These are phyloP conservation scores for Ligdia adustata DNA, from an alignment of 2,888 invertebrate genomes.

Conservation along the genomic window DNA sequence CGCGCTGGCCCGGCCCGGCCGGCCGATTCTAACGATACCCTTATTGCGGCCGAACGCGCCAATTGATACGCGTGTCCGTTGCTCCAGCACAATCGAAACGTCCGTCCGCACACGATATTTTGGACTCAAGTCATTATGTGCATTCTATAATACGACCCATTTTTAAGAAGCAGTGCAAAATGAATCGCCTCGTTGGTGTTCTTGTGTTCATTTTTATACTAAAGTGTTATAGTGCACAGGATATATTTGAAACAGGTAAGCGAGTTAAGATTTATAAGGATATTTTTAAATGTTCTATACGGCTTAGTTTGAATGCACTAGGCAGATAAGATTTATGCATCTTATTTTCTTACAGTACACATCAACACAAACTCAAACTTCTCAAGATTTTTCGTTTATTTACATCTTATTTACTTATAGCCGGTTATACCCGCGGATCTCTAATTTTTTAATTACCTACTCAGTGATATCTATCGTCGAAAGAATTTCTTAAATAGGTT, in stretches of 20 bases:
- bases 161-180: slow-evolving; percentile 42
- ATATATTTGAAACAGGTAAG: slow-evolving; percentile 61
- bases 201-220: slow-evolving; percentile 49
- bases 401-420: no score
- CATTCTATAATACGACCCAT: slow-evolving; percentile 29
- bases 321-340: no score
- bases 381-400: no score
- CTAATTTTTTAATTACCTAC: no score
- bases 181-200: slow-evolving; percentile 49
- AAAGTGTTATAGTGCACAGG: slow-evolving; percentile 52
- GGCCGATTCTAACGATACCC: slow-evolving; percentile 38
- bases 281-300: no score
- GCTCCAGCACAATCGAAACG: slow-evolving; percentile 60
- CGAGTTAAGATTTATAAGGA: slow-evolving; percentile 1
- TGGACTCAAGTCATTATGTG: slow-evolving; percentile 53
- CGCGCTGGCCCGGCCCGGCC: slow-evolving; percentile 61
- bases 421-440: no score
- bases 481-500: no score
- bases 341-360: no score
- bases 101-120: slow-evolving; percentile 59
- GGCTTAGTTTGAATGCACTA: no score
- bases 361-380: no score
- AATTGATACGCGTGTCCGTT: slow-evolving; percentile 81
- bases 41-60: slow-evolving; percentile 74
- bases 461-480: no score